Evolutionary conservation across 1,140 invertebrate genomes (phyloP).

Genomic region (Tetramorium parvispinum): DNA sequence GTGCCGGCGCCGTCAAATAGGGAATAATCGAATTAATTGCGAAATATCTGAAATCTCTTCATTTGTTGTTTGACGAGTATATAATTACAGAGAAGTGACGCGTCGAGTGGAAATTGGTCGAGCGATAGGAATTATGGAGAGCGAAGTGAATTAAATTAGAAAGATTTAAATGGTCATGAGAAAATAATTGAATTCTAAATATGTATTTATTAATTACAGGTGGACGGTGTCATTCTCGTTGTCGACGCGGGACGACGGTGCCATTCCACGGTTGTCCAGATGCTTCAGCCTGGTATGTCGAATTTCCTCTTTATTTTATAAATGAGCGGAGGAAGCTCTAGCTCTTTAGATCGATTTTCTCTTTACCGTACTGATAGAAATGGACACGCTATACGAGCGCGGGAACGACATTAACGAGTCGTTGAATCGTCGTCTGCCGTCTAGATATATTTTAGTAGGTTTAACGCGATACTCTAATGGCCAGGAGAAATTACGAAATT

Average conservation of each 20-base stretch:
- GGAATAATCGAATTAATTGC: conserved; percentile 20
- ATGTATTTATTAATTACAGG: conserved; percentile 26
- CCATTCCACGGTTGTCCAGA: not conserved
- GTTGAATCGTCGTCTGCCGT: conserved; percentile 71
- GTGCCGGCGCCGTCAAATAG: not conserved
- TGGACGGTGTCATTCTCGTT: not conserved
- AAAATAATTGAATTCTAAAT: conserved; percentile 1
- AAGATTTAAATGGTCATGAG: conserved; percentile 3
- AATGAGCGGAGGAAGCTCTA: not conserved
- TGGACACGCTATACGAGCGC: conserved; percentile 63
- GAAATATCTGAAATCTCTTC: conserved; percentile 35
- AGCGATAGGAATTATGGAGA: not conserved
- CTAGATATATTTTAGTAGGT: conserved; percentile 68
- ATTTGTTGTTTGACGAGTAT: conserved; percentile 36
- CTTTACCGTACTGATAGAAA: conserved; percentile 54
- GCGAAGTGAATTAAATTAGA: conserved; percentile 29
- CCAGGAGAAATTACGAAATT: conserved; percentile 70
- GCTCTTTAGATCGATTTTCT: conserved; percentile 56
- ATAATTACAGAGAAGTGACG: conserved; percentile 18
- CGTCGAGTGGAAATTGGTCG: not conserved
- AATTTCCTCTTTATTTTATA: conserved; percentile 30
- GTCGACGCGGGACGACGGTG: not conserved
- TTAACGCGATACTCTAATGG: conserved; percentile 72
- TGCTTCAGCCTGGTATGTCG: not conserved
- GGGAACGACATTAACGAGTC: conserved; percentile 71